Conservation (phyloP, 2,113 vertebrate genomes). For the Cryptotis parvus region DNA sequence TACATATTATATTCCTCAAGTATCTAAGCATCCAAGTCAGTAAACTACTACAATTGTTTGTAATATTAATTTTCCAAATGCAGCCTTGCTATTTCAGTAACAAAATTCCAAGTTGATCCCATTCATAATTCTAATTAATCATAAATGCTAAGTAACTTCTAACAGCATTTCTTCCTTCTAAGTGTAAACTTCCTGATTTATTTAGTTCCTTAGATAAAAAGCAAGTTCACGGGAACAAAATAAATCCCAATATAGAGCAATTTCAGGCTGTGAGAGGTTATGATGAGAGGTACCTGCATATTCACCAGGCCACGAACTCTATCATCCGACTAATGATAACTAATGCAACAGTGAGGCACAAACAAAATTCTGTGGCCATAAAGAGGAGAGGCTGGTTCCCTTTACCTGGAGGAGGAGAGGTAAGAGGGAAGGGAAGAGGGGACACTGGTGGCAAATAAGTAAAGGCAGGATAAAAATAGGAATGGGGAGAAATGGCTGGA, state of each 20-base stretch:
- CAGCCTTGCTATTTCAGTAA: conserved; percentile 41
- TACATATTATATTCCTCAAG: conserved; percentile 41
- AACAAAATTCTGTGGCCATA: conserved; percentile 23
- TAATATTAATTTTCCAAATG: conserved; percentile 54
- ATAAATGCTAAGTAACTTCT: neutral
- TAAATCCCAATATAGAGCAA: conserved; percentile 34
- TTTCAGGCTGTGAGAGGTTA: neutral
- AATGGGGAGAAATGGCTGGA: neutral
- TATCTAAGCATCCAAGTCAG: conserved; percentile 56
- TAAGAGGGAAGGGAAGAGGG: conserved; percentile 9
- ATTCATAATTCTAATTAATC: conserved; percentile 42
- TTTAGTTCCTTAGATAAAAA: neutral
- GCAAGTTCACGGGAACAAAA: conserved; percentile 22
- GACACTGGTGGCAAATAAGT: neutral
- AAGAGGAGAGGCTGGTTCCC: neutral
- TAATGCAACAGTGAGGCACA: neutral
- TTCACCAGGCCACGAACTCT: neutral
- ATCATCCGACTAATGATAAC: neutral
- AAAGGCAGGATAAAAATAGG: conserved; percentile 37
- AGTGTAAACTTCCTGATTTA: neutral
- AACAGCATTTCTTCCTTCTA: neutral
- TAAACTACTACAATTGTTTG: conserved; percentile 26
- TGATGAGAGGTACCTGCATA: neutral
- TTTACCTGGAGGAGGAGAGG: neutral
- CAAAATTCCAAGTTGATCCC: conserved; percentile 45